Percentiles rank a stretch among this genome's conserved stretches.
phyloP scores from a whole-genome alignment of 2,797 vertebrate species.

The Crax fasciolata region DNA sequence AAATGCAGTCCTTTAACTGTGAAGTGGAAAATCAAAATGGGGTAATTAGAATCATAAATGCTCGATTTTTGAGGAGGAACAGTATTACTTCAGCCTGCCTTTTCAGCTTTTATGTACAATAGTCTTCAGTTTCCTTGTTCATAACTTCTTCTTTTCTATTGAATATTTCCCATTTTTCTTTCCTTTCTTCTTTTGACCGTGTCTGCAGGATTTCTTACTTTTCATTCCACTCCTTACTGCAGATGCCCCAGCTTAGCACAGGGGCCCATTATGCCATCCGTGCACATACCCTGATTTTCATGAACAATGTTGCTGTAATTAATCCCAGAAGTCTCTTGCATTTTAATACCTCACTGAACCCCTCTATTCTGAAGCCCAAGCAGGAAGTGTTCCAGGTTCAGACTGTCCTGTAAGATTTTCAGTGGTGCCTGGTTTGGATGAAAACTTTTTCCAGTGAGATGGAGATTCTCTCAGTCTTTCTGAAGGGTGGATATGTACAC shows the following conservation, averaged over 20 bases:
- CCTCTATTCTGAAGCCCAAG: background rate
- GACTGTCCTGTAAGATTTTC: background rate
- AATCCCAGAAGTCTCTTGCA: background rate
- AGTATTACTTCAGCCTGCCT: background rate
- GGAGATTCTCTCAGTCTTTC: background rate
- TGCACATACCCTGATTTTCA: background rate
- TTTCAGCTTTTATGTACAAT: background rate
- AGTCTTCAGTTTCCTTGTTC: background rate
- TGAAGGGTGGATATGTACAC: background rate
- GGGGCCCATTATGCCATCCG: background rate
- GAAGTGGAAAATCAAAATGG: slow-evolving; percentile 53
- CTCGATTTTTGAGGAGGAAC: slow-evolving; percentile 30
- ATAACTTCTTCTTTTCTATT: background rate
- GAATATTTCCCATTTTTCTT: background rate
- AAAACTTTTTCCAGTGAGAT: background rate
- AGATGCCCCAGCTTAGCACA: slow-evolving; percentile 1
- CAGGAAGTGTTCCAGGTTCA: background rate
- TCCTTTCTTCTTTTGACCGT: background rate
- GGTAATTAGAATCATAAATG: slow-evolving; percentile 45
- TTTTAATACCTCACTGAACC: slow-evolving; percentile 1
- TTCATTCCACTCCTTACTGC: background rate
- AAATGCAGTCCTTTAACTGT: slow-evolving; percentile 41
- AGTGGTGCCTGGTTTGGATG: background rate
- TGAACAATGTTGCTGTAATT: background rate
- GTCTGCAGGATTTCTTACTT: background rate